phyloP scores from a whole-genome alignment of 2,797 vertebrate genomes.

The Poeciliopsis infans region DNA sequence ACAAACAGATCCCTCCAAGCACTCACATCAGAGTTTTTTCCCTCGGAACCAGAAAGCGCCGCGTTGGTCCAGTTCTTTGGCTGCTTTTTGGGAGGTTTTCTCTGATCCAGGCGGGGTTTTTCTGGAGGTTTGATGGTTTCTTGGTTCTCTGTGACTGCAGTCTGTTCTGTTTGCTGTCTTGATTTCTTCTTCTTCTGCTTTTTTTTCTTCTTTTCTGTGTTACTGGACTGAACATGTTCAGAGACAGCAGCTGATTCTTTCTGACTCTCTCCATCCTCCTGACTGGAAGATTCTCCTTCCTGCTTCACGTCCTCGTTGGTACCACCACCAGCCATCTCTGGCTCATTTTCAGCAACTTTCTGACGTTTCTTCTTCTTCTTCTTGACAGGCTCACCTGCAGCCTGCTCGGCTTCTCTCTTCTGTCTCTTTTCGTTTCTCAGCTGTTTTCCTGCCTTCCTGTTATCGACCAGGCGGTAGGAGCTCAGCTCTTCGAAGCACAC shows the following conservation, averaged over 20 bases:
- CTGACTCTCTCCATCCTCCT: constrained; percentile 23
- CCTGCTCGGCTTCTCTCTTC: constrained; percentile 62
- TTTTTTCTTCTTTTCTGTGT: constrained; percentile 37
- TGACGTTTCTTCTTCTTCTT: constrained; percentile 58
- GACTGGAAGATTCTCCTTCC: constrained; percentile 10
- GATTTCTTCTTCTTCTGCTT: constrained; percentile 32
- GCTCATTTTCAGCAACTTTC: constrained; percentile 25
- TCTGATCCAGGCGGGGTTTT: constrained; percentile 10
- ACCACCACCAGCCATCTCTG: constrained; percentile 3
- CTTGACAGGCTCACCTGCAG: constrained; percentile 56
- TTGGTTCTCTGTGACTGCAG: constrained; percentile 7
- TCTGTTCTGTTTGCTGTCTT: neutral
- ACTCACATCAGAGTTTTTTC: constrained; percentile 81
- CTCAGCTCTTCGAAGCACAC: constrained; percentile 95
- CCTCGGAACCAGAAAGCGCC: constrained; percentile 59
- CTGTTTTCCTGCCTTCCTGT: constrained; percentile 65
- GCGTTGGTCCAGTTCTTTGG: constrained; percentile 87
- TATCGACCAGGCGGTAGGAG: constrained; percentile 85
- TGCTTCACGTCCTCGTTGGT: constrained; percentile 10
- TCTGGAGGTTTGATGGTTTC: constrained; percentile 22
- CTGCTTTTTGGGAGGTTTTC: constrained; percentile 69
- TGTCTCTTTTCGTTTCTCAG: constrained; percentile 53
- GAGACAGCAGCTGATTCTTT: constrained; percentile 4
- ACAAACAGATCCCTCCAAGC: constrained; percentile 93
- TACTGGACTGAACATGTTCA: constrained; percentile 15